A percentile compares a stretch with the other conserved stretches of the same genome.
Conservation (phyloP, 2,113 vertebrate genomes). For the Pseudorectes ferrugineus region DNA sequence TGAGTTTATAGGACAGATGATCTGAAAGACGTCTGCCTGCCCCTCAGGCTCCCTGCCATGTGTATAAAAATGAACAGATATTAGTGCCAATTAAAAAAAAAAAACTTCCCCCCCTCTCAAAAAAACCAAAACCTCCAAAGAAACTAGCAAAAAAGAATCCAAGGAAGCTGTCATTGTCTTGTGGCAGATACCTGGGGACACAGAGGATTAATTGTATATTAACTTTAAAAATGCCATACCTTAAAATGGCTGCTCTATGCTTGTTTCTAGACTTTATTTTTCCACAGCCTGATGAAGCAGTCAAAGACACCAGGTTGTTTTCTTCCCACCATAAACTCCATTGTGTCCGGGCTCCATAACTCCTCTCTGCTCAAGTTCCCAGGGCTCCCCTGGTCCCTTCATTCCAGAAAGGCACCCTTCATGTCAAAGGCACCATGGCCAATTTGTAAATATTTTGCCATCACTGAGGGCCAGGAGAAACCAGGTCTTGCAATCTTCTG, state of each 20-base stretch:
- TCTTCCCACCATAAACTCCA: background rate
- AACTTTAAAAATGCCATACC: background rate
- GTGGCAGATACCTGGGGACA: background rate
- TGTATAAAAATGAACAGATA: conserved; percentile 2
- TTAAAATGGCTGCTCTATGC: background rate
- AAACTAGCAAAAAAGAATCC: background rate
- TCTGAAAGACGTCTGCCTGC: background rate
- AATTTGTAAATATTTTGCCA: background rate
- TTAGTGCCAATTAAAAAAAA: background rate
- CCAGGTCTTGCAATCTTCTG: background rate
- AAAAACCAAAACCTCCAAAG: background rate
- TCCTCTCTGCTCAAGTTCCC: background rate
- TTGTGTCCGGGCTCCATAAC: fast-evolving
- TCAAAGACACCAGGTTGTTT: background rate
- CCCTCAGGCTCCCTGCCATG: background rate
- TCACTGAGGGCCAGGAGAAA: background rate
- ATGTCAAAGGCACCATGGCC: background rate
- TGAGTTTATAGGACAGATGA: conserved; percentile 7
- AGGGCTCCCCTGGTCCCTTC: background rate
- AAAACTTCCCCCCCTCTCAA: fast-evolving
- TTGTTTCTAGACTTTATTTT: background rate
- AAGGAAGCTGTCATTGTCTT: background rate
- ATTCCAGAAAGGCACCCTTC: background rate
- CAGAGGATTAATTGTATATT: background rate
- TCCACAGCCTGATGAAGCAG: background rate